These are phyloP conservation scores for Rhimphoctona megacephalus DNA, from an alignment of 2,888 invertebrate genomes.

Conservation along the genomic window DNA sequence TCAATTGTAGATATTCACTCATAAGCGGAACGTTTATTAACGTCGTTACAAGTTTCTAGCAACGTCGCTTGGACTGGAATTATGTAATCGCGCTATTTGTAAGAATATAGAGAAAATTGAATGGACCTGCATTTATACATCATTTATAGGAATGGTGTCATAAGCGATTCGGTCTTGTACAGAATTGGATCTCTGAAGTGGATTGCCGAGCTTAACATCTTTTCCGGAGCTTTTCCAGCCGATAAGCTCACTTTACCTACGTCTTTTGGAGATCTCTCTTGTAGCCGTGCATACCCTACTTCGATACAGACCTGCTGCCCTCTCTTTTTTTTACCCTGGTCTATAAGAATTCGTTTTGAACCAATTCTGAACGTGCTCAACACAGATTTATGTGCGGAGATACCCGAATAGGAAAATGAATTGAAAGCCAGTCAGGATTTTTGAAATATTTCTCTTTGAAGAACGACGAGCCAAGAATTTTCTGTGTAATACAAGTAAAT, in stretches of 20 bases:
- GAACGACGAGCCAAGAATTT: slow-evolving; percentile 75
- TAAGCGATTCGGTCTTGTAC: slow-evolving; percentile 5
- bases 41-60: background rate
- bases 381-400: background rate
- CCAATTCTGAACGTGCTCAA: slow-evolving; percentile 56
- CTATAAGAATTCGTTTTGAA: slow-evolving; percentile 54
- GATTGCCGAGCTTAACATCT: slow-evolving; percentile 35
- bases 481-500: slow-evolving; percentile 73
- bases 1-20: background rate
- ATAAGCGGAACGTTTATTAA: background rate
- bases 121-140: background rate
- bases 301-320: slow-evolving; percentile 25
- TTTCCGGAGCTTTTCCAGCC: slow-evolving; percentile 25
- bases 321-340: slow-evolving; percentile 10
- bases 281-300: slow-evolving; percentile 8
- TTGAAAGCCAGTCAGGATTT: slow-evolving; percentile 34
- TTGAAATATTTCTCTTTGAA: slow-evolving; percentile 73
- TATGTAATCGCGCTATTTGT: background rate
- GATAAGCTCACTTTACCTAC: slow-evolving; percentile 50
- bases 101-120: background rate
- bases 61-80: background rate
- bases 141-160: slow-evolving; percentile 9
- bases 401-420: slow-evolving; percentile 26
- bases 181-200: slow-evolving; percentile 22
- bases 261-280: slow-evolving; percentile 16